phyloP scores from a whole-genome alignment of 2,888 invertebrate genomes.

The Oscheius sp. region DNA sequence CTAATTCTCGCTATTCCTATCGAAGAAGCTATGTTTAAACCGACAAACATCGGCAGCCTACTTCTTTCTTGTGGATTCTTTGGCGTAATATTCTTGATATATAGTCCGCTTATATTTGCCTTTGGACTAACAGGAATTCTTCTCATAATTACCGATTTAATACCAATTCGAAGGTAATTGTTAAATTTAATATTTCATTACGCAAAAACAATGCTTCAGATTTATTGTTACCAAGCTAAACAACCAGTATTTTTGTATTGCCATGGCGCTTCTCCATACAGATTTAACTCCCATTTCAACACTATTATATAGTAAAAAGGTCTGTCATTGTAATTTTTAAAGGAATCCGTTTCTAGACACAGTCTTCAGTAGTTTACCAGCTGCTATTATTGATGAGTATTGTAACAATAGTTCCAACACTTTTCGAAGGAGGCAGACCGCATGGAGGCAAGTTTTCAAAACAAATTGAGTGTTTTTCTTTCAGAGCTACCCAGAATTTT shows the following conservation, averaged over 20 bases:
- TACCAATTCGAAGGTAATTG: not conserved
- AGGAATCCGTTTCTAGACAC: not conserved
- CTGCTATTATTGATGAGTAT: not conserved
- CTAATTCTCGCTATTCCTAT: not conserved
- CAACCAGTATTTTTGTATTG: not conserved
- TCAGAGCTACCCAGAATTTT: not conserved
- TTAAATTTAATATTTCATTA: not conserved
- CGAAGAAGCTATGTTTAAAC: no score
- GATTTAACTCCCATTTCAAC: not conserved
- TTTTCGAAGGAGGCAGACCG: constrained; percentile 1
- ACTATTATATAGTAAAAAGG: not conserved
- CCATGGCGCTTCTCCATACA: not conserved
- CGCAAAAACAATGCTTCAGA: not conserved
- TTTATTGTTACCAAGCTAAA: not conserved
- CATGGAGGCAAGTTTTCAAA: not conserved
- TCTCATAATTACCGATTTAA: not conserved
- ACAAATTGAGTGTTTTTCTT: no score
- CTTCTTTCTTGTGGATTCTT: not conserved
- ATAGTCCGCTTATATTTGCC: not conserved
- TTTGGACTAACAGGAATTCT: not conserved
- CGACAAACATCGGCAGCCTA: not conserved
- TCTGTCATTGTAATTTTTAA: not conserved
- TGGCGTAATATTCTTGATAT: not conserved
- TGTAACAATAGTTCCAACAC: not conserved
- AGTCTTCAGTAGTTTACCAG: not conserved